Percentiles rank a stretch among this genome's conserved stretches.
Conservation (phyloP, 2,113 vertebrate species). For the Ornithorhynchus anatinus region DNA sequence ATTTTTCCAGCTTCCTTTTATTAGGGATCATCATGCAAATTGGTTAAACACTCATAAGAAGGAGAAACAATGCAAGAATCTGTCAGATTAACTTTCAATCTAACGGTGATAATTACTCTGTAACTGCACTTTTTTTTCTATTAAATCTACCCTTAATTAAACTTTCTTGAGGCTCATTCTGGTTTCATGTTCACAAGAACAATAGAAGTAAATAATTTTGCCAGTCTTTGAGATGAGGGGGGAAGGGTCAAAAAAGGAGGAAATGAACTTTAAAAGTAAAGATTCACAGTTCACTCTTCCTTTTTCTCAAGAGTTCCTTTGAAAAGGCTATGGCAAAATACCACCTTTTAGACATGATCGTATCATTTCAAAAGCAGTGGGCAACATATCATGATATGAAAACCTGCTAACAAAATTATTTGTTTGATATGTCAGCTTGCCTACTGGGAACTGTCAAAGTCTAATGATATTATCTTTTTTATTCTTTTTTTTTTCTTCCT, state of each 20-base stretch:
- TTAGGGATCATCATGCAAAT: slow-evolving; percentile 10
- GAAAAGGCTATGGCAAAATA: neutral
- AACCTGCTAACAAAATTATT: neutral
- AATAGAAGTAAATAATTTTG: neutral
- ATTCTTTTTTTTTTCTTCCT: slow-evolving; percentile 31
- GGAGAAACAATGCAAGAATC: neutral
- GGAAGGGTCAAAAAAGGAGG: too few relatives aligned
- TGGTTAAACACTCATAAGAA: neutral
- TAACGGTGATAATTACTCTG: slow-evolving; percentile 10
- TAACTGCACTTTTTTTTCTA: neutral
- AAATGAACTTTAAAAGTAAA: too few relatives aligned
- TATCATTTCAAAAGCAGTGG: neutral
- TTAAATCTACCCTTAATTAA: slow-evolving; percentile 36
- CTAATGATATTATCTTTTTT: slow-evolving; percentile 61
- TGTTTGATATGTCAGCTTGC: slow-evolving; percentile 7
- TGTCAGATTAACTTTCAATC: slow-evolving; percentile 5
- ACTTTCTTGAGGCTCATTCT: neutral
- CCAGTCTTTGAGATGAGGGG: too few relatives aligned
- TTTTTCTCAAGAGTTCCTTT: neutral
- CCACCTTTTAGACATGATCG: neutral
- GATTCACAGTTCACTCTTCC: neutral
- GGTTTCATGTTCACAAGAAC: slow-evolving; percentile 1
- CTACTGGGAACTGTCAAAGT: slow-evolving; percentile 17
- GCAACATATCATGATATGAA: neutral
- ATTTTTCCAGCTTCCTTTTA: neutral